Percentiles rank a stretch among this genome's conserved stretches.
Evolutionary conservation across 2,888 invertebrate species (phyloP).

Genomic region (Chesias legatella): DNA sequence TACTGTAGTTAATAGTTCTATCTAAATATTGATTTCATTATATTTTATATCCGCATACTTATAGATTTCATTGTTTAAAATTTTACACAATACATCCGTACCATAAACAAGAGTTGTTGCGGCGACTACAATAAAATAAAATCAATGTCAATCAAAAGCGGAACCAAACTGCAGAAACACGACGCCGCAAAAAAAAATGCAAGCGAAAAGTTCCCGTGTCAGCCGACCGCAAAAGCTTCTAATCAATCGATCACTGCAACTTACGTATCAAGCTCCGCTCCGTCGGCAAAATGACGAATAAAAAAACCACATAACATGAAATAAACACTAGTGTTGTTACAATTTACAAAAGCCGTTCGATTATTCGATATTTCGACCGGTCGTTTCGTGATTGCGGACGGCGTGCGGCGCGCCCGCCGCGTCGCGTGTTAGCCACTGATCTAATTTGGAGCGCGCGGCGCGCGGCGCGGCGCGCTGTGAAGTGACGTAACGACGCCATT

Average conservation of each 20-base stretch:
- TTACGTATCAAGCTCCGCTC: conserved; percentile 48
- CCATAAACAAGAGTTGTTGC: conserved; percentile 13
- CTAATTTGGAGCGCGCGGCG: conserved; percentile 72
- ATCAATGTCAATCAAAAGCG: conserved; percentile 27
- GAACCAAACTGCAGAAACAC: conserved; percentile 35
- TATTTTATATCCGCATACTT: too few species aligned
- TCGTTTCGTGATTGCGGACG: conserved; percentile 27
- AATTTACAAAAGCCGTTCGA: conserved; percentile 18
- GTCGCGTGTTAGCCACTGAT: conserved; percentile 66
- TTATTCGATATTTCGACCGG: conserved; percentile 25
- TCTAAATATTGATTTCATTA: too few species aligned
- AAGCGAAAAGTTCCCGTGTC: conserved; percentile 41
- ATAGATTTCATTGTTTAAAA: too few species aligned
- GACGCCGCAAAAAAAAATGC: conserved; percentile 38
- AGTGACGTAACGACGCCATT: conserved; percentile 76
- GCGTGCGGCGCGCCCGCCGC: conserved; percentile 43
- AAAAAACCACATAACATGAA: conserved; percentile 30
- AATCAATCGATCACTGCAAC: conserved; percentile 55
- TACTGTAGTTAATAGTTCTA: too few species aligned
- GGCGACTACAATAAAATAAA: conserved; percentile 17
- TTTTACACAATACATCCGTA: too few species aligned
- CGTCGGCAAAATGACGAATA: conserved; percentile 34
- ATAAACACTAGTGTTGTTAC: conserved; percentile 29
- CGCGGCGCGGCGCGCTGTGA: too few species aligned
- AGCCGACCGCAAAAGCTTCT: conserved; percentile 42